Evolutionary conservation across 2,888 invertebrate genomes (phyloP).

Genomic region (Caenorhabditis sp.): DNA sequence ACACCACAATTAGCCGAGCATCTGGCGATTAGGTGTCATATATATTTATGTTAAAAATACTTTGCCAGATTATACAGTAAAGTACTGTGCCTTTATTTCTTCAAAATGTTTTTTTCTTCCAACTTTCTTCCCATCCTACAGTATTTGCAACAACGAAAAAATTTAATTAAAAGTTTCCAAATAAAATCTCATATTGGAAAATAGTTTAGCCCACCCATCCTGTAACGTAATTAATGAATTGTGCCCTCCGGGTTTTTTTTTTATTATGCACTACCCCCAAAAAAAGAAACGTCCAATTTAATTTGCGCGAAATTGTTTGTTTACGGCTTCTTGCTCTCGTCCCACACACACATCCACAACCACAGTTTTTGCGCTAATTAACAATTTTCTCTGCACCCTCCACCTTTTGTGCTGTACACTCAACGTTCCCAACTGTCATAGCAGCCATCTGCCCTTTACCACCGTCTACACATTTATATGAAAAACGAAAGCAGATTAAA

Average conservation of each 20-base stretch:
- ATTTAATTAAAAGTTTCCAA: too few relatives aligned
- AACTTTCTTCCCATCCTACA: too few relatives aligned
- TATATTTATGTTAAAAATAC: too few relatives aligned
- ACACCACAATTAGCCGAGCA: background rate
- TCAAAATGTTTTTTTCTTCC: too few relatives aligned
- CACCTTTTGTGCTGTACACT: background rate
- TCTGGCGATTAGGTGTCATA: background rate
- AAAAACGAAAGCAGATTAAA: too few relatives aligned
- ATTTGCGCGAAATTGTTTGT: slow-evolving; percentile 1
- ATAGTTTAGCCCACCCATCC: too few relatives aligned
- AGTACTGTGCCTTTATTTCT: background rate
- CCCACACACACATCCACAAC: background rate
- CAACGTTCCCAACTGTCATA: background rate
- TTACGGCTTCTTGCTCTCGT: background rate
- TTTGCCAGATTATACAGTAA: background rate
- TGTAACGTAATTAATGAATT: too few relatives aligned
- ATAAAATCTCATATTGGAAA: too few relatives aligned
- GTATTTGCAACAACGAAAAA: too few relatives aligned
- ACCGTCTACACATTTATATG: background rate
- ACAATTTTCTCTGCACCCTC: background rate
- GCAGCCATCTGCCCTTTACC: background rate
- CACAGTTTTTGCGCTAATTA: background rate
- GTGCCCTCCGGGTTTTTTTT: too few relatives aligned
- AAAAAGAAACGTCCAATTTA: slow-evolving; percentile 1
- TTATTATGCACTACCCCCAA: background rate